Evolutionary conservation across 2,888 invertebrate species (phyloP).

Genomic region (Glaucopsyche alexis): DNA sequence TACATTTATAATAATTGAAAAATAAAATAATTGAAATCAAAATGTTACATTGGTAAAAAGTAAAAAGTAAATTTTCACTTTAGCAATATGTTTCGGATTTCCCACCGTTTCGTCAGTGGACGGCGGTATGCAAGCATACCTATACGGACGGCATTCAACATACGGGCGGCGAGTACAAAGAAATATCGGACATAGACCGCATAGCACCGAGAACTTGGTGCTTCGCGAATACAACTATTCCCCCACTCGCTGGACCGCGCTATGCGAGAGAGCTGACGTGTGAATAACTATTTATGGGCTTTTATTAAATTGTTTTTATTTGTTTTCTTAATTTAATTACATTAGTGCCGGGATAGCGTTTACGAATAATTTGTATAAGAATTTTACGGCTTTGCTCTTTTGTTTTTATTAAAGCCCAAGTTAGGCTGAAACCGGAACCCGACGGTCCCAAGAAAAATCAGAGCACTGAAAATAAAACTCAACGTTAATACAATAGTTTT

Average conservation of each 20-base stretch:
- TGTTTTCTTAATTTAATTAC: not conserved
- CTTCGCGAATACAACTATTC: conserved; percentile 68
- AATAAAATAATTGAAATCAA: not conserved
- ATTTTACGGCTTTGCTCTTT: too few species aligned
- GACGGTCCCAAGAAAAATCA: too few species aligned
- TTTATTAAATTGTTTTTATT: conserved; percentile 7
- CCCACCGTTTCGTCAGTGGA: conserved; percentile 50
- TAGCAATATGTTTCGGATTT: conserved; percentile 38
- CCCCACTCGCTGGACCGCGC: conserved; percentile 62
- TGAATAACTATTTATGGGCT: conserved; percentile 20
- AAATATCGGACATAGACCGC: conserved; percentile 62
- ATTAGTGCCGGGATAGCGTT: too few species aligned
- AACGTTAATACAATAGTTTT: too few species aligned
- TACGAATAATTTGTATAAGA: too few species aligned
- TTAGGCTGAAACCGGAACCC: too few species aligned
- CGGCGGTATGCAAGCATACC: conserved; percentile 50
- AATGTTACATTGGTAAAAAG: not conserved
- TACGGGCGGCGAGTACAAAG: conserved; percentile 66
- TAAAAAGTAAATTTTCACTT: conserved; percentile 29
- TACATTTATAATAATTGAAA: not conserved
- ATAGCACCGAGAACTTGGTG: conserved; percentile 66
- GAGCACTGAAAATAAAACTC: too few species aligned
- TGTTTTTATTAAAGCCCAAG: too few species aligned
- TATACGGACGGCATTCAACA: conserved; percentile 54
- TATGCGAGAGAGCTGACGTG: conserved; percentile 49